Evolutionary conservation across 2,888 invertebrate genomes (phyloP).

Genomic region (Ctenicera cuprea): DNA sequence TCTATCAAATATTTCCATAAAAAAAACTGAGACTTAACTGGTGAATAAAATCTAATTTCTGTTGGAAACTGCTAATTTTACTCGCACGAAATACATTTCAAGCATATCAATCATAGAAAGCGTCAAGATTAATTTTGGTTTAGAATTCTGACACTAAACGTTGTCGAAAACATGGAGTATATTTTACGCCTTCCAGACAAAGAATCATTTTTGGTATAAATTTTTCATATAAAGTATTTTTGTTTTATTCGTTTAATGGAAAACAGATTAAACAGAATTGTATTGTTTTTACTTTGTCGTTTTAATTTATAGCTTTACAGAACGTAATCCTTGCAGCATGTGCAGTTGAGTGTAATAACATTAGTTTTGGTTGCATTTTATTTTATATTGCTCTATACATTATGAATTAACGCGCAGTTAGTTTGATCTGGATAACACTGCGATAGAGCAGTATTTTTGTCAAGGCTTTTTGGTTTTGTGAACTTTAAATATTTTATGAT

Average conservation of each 20-base stretch:
- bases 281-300: no score
- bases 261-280: no score
- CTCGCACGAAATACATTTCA: neutral
- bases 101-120: conserved; percentile 16
- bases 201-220: no score
- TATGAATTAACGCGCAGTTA: conserved; percentile 9
- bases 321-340: neutral
- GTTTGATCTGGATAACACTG: conserved; percentile 7
- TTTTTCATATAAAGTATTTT: no score
- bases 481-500: neutral
- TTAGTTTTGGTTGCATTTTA: neutral
- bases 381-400: neutral
- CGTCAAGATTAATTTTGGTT: conserved; percentile 14
- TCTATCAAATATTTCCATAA: no score
- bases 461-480: neutral
- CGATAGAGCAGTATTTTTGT: no score
- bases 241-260: no score
- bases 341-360: no score
- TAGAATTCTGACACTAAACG: neutral
- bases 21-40: neutral
- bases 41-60: conserved; percentile 3
- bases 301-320: neutral
- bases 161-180: neutral
- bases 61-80: neutral
- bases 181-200: neutral